Conservation (phyloP, 2,113 vertebrate genomes). For the Entomyzon cyanotis region DNA sequence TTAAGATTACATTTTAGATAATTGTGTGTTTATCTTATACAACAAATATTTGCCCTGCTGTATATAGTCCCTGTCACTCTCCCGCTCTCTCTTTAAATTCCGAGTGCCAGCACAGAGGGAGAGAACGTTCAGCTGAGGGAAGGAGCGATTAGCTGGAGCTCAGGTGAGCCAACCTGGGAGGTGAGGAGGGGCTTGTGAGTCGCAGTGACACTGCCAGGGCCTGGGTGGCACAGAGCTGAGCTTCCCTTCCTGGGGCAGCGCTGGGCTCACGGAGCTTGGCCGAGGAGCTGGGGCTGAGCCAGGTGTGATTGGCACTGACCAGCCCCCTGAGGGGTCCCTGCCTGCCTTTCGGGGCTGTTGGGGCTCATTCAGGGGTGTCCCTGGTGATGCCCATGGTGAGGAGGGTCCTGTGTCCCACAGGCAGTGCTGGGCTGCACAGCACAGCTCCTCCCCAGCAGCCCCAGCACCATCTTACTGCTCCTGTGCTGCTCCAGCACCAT, state of each 20-base stretch:
- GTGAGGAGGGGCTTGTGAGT: not conserved
- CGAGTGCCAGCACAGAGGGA: slow-evolving; percentile 2
- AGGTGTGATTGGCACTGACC: accelerated
- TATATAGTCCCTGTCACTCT: not conserved
- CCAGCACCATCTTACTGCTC: not conserved
- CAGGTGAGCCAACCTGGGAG: not conserved
- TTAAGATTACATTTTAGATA: slow-evolving; percentile 83
- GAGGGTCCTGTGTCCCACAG: accelerated
- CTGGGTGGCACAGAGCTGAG: accelerated
- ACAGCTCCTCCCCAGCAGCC: too few species aligned
- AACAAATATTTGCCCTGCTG: slow-evolving; percentile 74
- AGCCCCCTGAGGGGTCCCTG: accelerated
- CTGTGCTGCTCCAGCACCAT: too few species aligned
- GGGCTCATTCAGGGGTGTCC: not conserved
- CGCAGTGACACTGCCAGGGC: accelerated
- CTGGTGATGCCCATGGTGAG: accelerated
- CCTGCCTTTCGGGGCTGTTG: accelerated
- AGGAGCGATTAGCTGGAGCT: not conserved
- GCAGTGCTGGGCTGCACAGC: not conserved
- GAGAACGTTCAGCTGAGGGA: not conserved
- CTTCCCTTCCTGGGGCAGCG: not conserved
- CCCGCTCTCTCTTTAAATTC: slow-evolving; percentile 44
- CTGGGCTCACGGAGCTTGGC: accelerated
- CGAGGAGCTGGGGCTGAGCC: accelerated
- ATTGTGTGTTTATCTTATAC: slow-evolving; percentile 71